Percentiles rank a stretch among this genome's conserved stretches.
These are phyloP conservation scores for Brenthis hecate DNA, from an alignment of 2,888 invertebrate species.

Conservation along the genomic window DNA sequence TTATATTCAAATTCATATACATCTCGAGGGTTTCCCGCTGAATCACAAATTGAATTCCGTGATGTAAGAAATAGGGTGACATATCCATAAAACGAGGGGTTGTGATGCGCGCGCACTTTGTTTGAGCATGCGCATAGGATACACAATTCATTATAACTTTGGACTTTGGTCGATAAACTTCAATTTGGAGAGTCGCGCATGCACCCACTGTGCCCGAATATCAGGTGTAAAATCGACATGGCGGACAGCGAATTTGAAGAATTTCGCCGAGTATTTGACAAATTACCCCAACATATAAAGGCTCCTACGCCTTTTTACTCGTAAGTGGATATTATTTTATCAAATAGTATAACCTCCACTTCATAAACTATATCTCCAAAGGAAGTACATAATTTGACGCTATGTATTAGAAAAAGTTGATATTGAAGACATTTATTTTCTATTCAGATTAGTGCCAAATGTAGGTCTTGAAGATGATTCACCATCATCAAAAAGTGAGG, in stretches of 20 bases:
- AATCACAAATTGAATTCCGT: constrained; percentile 53
- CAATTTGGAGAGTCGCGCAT: constrained; percentile 53
- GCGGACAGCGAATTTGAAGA: constrained; percentile 97
- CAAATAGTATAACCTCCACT: constrained; percentile 4
- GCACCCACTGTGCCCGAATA: constrained; percentile 76
- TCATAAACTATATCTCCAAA: too few relatives aligned
- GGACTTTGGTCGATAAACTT: constrained; percentile 62
- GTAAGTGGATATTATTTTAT: constrained; percentile 83
- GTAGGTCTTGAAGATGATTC: constrained; percentile 91
- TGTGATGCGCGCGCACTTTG: constrained; percentile 51
- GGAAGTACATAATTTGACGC: not conserved
- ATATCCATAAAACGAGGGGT: constrained; percentile 46
- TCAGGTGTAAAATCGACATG: constrained; percentile 89
- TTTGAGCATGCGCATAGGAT: constrained; percentile 51
- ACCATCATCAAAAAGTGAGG: constrained; percentile 89
- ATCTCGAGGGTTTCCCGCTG: constrained; percentile 52
- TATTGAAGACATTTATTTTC: not conserved
- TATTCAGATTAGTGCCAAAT: constrained; percentile 90
- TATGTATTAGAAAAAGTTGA: not conserved
- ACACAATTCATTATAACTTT: constrained; percentile 41
- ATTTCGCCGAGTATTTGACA: constrained; percentile 93
- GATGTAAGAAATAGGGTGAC: constrained; percentile 46
- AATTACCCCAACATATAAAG: constrained; percentile 89
- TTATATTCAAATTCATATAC: constrained; percentile 4
- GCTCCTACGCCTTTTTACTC: constrained; percentile 93